A percentile compares a stretch with the other conserved stretches of the same genome.
These are phyloP conservation scores for Oreohelix idahoensis DNA, from an alignment of 1,140 invertebrate genomes.

Conservation along the genomic window DNA sequence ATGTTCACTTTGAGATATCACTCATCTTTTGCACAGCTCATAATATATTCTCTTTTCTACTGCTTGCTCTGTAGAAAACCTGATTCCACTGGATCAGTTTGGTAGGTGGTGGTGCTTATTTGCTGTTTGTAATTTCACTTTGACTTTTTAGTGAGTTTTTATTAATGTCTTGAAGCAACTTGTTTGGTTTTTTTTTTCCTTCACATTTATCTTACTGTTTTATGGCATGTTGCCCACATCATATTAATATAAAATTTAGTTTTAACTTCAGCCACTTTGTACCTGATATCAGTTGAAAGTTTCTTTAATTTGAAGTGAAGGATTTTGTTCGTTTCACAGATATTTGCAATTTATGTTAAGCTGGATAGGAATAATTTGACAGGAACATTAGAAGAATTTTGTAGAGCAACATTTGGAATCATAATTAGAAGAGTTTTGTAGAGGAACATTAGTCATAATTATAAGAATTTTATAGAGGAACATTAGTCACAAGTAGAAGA, in stretches of 20 bases:
- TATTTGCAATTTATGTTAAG: no score
- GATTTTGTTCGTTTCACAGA: no score
- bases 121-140: slow-evolving; percentile 13
- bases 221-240: background rate
- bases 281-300: no score
- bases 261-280: no score
- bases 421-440: no score
- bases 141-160: background rate
- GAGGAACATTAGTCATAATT: no score
- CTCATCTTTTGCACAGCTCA: background rate
- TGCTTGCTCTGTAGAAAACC: slow-evolving; percentile 21
- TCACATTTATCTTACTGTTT: background rate
- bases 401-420: no score
- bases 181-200: background rate
- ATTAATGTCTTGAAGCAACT: background rate
- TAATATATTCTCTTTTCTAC: background rate
- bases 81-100: slow-evolving; percentile 44
- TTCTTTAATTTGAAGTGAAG: no score
- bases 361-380: no score
- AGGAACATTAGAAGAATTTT: no score
- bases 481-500: no score
- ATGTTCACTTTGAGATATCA: background rate
- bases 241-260: background rate
- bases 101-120: slow-evolving; percentile 42
- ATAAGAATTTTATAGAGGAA: no score